Evolutionary conservation across 2,113 vertebrate genomes (phyloP).

Genomic region (Trochalopteron elliotii): DNA sequence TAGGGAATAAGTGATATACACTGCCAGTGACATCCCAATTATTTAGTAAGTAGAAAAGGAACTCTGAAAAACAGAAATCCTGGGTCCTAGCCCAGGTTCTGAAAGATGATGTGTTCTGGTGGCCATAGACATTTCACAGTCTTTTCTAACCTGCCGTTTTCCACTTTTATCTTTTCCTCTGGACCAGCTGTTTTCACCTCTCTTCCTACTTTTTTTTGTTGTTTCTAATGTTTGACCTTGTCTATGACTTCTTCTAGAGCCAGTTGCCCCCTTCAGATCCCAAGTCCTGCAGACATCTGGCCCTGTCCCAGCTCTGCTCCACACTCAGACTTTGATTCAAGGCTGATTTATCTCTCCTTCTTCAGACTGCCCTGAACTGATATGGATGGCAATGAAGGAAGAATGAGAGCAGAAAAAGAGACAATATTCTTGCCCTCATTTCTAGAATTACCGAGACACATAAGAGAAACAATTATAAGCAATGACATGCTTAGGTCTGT

Average conservation of each 20-base stretch:
- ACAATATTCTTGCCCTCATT: neutral
- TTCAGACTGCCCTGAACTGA: neutral
- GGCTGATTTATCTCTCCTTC: neutral
- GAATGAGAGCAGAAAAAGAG: neutral
- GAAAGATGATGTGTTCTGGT: neutral
- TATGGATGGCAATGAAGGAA: neutral
- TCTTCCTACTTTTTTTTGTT: neutral
- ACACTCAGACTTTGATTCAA: neutral
- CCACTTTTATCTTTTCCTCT: neutral
- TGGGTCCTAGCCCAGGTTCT: neutral
- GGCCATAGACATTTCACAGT: neutral
- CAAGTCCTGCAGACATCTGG: neutral
- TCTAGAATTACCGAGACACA: neutral
- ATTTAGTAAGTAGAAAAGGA: neutral
- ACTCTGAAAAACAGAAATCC: neutral
- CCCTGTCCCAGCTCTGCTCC: neutral
- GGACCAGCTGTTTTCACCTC: neutral
- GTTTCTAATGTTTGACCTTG: neutral
- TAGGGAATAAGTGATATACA: neutral
- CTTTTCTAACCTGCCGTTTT: neutral
- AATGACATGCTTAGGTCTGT: neutral
- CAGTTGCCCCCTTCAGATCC: neutral
- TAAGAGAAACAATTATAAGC: neutral
- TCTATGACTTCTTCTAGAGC: neutral
- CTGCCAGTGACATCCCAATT: neutral